Percentiles rank a stretch among this genome's conserved stretches.
Conservation (phyloP, 2,113 vertebrate species). For the Epinephelus cyanopodus region DNA sequence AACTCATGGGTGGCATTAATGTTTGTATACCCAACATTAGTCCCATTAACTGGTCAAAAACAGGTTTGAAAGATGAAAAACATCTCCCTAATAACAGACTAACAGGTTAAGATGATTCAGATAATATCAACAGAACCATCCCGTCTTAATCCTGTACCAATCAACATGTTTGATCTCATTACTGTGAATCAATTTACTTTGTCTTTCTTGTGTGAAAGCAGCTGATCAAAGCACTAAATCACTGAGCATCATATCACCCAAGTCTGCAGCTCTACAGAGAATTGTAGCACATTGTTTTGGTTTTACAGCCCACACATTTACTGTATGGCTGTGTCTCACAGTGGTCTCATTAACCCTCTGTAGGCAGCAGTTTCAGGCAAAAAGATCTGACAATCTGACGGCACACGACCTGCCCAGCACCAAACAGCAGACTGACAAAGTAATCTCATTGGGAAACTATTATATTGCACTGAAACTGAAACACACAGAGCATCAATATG, state of each 20-base stretch:
- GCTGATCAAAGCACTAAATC: background rate
- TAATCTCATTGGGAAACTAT: background rate
- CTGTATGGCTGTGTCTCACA: background rate
- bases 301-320: slow-evolving; percentile 5
- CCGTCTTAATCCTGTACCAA: background rate
- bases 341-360: slow-evolving; percentile 6
- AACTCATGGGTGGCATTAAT: background rate
- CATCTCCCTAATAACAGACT: background rate
- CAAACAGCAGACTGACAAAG: background rate
- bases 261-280: slow-evolving; percentile 5
- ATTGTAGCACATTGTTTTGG: slow-evolving; percentile 11
- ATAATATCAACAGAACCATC: background rate
- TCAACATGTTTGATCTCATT: background rate
- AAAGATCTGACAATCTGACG: background rate
- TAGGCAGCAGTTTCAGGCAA: background rate
- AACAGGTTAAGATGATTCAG: background rate
- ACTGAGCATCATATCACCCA: too few species aligned
- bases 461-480: background rate
- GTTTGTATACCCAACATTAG: background rate
- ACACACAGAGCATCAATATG: background rate
- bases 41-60: background rate
- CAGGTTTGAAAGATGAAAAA: background rate
- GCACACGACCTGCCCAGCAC: background rate
- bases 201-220: background rate
- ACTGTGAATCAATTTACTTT: background rate